phyloP scores from a whole-genome alignment of 2,113 vertebrate genomes.

The Lasiurus cinereus region DNA sequence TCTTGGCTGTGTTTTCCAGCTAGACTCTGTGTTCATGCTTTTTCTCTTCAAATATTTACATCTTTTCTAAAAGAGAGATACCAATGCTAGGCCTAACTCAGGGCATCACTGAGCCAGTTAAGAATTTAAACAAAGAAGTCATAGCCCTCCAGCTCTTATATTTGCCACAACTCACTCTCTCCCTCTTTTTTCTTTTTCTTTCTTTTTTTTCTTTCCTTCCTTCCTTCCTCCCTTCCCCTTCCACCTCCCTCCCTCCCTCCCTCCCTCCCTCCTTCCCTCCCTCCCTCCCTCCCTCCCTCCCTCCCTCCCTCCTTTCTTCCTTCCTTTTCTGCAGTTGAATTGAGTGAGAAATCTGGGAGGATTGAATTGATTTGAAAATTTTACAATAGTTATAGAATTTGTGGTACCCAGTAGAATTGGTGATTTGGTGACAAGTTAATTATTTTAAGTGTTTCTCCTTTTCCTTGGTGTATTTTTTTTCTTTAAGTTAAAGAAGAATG shows the following conservation, averaged over 20 bases:
- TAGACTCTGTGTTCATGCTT: background rate
- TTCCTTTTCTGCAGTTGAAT: background rate
- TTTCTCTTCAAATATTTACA: background rate
- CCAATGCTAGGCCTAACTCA: background rate
- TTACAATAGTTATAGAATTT: background rate
- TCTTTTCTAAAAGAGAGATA: background rate
- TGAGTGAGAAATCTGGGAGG: conserved; percentile 4
- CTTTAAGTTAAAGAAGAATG: background rate
- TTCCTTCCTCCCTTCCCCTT: no score
- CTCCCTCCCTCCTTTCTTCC: fast-evolving
- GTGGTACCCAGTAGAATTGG: background rate
- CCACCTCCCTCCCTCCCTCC: no score
- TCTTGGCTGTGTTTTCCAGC: background rate
- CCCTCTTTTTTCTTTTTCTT: no score
- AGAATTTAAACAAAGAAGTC: background rate
- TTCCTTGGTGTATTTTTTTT: background rate
- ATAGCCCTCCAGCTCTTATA: background rate
- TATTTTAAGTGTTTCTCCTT: conserved; percentile 29
- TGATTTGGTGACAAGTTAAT: background rate
- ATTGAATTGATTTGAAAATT: background rate
- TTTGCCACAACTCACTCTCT: background rate
- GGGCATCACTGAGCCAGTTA: background rate
- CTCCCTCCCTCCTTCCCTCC: no score
- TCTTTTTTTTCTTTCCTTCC: no score
- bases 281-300: background rate